A percentile compares a stretch with the other conserved stretches of the same genome.
Evolutionary conservation across 2,888 invertebrate genomes (phyloP).

Genomic region (Synanthedon tipuliformis): DNA sequence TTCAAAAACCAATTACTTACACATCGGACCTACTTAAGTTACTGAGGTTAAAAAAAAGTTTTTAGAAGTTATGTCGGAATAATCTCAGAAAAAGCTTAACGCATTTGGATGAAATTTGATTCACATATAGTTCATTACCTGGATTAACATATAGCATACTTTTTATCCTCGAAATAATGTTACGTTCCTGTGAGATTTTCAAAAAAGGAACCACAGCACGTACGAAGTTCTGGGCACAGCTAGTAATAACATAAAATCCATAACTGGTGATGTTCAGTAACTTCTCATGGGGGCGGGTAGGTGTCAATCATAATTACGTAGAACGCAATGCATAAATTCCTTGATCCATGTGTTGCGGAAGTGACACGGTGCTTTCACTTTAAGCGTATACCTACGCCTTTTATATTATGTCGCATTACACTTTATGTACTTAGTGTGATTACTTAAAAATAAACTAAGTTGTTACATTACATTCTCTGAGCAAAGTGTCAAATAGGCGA

Average conservation of each 20-base stretch:
- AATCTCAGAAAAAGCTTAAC: not conserved
- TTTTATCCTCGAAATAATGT: not conserved
- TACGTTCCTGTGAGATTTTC: not conserved
- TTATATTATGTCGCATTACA: too few species aligned
- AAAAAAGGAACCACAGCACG: not conserved
- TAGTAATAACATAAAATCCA: not conserved
- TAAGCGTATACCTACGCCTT: too few species aligned
- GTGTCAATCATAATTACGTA: conserved; percentile 5
- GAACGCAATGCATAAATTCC: not conserved
- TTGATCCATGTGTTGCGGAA: not conserved
- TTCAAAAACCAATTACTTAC: not conserved
- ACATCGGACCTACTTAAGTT: not conserved
- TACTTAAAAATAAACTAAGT: too few species aligned
- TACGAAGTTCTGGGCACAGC: not conserved
- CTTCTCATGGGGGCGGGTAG: conserved; percentile 1
- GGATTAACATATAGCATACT: not conserved
- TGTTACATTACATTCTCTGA: too few species aligned
- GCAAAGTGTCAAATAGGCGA: too few species aligned
- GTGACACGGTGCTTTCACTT: not conserved
- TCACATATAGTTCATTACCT: not conserved
- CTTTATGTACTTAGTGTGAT: too few species aligned
- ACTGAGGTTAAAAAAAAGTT: not conserved
- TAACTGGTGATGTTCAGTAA: not conserved
- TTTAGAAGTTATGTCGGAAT: not conserved
- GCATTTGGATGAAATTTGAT: not conserved